Percentiles rank a stretch among this genome's conserved stretches.
These are phyloP conservation scores for Drosophila sproati DNA, from an alignment of 1,140 invertebrate genomes.

Conservation along the genomic window DNA sequence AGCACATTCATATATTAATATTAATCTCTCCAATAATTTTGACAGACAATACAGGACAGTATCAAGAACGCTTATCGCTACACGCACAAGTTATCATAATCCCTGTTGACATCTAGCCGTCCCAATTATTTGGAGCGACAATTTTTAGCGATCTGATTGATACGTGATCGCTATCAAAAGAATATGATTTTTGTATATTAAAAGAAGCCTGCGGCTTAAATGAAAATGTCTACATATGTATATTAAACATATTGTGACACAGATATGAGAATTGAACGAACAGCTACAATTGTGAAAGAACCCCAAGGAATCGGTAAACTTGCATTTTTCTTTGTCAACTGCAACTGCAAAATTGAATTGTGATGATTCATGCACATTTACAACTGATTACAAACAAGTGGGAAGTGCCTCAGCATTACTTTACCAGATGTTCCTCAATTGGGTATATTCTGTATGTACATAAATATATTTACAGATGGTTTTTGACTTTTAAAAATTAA, in stretches of 20 bases:
- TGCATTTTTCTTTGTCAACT: constrained; percentile 28
- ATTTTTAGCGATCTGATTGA: constrained; percentile 1
- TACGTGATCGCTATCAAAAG: constrained; percentile 5
- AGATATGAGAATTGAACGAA: background rate
- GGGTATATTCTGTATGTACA: background rate
- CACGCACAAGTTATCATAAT: constrained; percentile 75
- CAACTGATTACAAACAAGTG: constrained; percentile 21
- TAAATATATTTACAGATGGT: background rate
- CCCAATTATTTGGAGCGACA: constrained; percentile 39
- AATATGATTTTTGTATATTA: constrained; percentile 2
- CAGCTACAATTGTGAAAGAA: background rate
- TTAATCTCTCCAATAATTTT: constrained; percentile 41
- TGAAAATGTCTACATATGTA: background rate
- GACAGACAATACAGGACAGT: constrained; percentile 44
- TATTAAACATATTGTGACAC: background rate
- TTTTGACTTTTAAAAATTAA: background rate
- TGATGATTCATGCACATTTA: constrained; percentile 38
- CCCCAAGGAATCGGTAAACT: background rate
- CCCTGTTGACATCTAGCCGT: constrained; percentile 38
- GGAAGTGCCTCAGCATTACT: constrained; percentile 4
- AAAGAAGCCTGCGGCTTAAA: constrained; percentile 1
- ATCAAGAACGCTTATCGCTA: constrained; percentile 43
- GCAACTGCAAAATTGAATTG: background rate
- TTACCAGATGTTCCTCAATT: background rate
- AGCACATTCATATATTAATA: background rate